Evolutionary conservation across 2,113 vertebrate genomes (phyloP).

Genomic region (Indicator indicator): DNA sequence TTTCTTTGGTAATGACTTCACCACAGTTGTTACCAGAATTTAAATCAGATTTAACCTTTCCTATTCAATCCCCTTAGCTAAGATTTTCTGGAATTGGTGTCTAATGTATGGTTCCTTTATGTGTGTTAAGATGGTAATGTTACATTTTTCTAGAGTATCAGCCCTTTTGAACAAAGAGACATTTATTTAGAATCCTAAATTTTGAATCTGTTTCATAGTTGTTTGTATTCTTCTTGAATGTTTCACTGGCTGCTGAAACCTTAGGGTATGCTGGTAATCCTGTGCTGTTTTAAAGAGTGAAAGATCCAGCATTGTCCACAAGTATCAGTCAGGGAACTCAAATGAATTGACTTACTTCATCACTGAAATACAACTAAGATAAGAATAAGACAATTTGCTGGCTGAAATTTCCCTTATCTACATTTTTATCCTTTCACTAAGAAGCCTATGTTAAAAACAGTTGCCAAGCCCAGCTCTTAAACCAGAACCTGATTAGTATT

Average conservation of each 20-base stretch:
- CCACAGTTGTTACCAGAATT: background rate
- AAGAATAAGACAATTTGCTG: background rate
- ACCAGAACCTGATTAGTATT: background rate
- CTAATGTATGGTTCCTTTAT: background rate
- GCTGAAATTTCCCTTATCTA: background rate
- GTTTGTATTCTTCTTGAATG: rapidly evolving
- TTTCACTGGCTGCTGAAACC: background rate
- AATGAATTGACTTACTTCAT: background rate
- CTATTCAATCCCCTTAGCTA: background rate
- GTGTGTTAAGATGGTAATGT: background rate
- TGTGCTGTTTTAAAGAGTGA: background rate
- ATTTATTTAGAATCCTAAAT: background rate
- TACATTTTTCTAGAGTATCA: background rate
- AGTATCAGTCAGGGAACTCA: background rate
- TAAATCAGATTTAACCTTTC: background rate
- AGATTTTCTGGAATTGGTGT: background rate
- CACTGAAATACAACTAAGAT: background rate
- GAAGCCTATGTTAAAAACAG: rapidly evolving
- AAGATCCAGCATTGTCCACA: background rate
- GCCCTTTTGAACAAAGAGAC: background rate
- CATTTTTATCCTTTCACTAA: no score
- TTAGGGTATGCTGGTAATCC: background rate
- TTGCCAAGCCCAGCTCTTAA: background rate
- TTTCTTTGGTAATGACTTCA: conserved; percentile 12
- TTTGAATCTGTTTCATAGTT: background rate